Percentiles rank a stretch among this genome's conserved stretches.
These are phyloP conservation scores for Chaetodon auriga DNA, from an alignment of 2,113 vertebrate genomes.

Conservation along the genomic window DNA sequence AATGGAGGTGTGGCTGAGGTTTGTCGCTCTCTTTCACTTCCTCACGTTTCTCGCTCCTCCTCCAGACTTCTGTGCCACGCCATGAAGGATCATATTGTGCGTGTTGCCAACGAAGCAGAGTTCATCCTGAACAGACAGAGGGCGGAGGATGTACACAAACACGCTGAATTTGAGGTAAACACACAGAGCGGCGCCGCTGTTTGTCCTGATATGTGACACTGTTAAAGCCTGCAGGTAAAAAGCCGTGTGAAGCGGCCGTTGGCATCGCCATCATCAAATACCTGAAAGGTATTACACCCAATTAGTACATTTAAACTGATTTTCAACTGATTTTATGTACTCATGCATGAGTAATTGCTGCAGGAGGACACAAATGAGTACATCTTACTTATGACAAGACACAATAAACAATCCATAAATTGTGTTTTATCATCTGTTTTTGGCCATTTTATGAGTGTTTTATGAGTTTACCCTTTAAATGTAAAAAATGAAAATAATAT, in stretches of 20 bases:
- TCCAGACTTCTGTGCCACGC: slow-evolving; percentile 95
- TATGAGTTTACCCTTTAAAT: background rate
- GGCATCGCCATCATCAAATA: background rate
- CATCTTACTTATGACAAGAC: too few relatives aligned
- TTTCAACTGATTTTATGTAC: background rate
- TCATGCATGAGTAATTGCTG: too few relatives aligned
- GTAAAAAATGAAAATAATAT: background rate
- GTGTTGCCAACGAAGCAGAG: slow-evolving; percentile 98
- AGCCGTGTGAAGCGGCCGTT: too few relatives aligned
- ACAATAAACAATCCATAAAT: background rate
- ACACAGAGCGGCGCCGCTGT: background rate
- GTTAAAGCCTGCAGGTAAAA: background rate
- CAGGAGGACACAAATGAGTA: too few relatives aligned
- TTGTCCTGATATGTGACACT: background rate
- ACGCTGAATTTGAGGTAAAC: slow-evolving; percentile 97
- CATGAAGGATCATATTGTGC: slow-evolving; percentile 99
- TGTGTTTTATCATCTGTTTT: too few relatives aligned
- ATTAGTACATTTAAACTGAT: background rate
- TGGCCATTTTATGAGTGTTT: background rate
- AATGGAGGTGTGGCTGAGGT: background rate
- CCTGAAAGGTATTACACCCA: too few relatives aligned
- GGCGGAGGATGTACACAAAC: slow-evolving; percentile 98
- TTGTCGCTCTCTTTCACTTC: background rate
- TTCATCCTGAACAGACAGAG: slow-evolving; percentile 98
- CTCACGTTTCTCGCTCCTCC: background rate